These are phyloP conservation scores for Peribatodes rhomboidaria DNA, from an alignment of 2,888 invertebrate species.

Conservation along the genomic window DNA sequence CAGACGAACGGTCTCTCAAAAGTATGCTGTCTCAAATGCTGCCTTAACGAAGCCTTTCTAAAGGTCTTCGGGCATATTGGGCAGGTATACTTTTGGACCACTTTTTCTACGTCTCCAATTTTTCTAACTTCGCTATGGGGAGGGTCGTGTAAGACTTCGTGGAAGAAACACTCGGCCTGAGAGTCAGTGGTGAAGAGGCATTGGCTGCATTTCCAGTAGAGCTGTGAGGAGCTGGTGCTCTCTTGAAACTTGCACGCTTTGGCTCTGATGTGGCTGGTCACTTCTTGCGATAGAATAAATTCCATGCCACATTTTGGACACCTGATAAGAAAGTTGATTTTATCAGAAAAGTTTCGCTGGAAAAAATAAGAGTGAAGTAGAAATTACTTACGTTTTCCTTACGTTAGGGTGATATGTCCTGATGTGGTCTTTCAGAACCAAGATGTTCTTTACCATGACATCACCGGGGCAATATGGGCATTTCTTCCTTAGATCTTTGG, in stretches of 20 bases:
- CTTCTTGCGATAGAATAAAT: conserved; percentile 91
- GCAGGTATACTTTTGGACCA: conserved; percentile 86
- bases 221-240: conserved; percentile 82
- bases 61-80: conserved; percentile 89
- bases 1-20: conserved; percentile 91
- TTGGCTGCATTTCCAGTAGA: conserved; percentile 86
- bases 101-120: conserved; percentile 59
- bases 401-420: conserved; percentile 87
- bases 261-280: conserved; percentile 89
- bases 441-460: conserved; percentile 80
- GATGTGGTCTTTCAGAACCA: conserved; percentile 88
- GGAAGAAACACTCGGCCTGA: conserved; percentile 91
- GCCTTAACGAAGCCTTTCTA: conserved; percentile 88
- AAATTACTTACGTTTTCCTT: conserved; percentile 85
- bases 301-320: conserved; percentile 90
- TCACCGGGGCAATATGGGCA: conserved; percentile 87
- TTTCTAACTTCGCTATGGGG: conserved; percentile 65
- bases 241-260: conserved; percentile 83
- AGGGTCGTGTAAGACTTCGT: conserved; percentile 89
- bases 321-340: conserved; percentile 68
- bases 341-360: background rate
- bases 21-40: conserved; percentile 91
- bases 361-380: background rate
- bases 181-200: conserved; percentile 88
- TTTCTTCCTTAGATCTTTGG: conserved; percentile 77